phyloP scores from a whole-genome alignment of 2,888 invertebrate genomes.

The Galeruca laticollis region DNA sequence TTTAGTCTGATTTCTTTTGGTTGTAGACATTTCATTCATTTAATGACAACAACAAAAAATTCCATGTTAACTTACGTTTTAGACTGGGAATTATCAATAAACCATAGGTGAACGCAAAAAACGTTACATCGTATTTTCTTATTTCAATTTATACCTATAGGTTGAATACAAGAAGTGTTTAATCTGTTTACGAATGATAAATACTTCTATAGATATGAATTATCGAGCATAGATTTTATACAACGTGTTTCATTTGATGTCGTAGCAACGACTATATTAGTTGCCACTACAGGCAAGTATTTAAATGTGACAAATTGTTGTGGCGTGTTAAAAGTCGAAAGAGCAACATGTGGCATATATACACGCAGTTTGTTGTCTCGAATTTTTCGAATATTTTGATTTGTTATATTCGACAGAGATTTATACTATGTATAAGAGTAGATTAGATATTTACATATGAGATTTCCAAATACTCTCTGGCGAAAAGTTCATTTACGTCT shows the following conservation, averaged over 20 bases:
- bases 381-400: slow-evolving; percentile 16
- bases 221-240: slow-evolving; percentile 1
- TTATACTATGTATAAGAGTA: neutral
- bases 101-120: neutral
- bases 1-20: too few relatives aligned
- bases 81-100: too few relatives aligned
- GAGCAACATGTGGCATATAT: slow-evolving; percentile 18
- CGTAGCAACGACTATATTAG: slow-evolving; percentile 13
- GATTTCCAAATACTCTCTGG: slow-evolving; percentile 1
- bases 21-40: too few relatives aligned
- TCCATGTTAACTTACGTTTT: too few relatives aligned
- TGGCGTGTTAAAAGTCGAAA: slow-evolving; percentile 4
- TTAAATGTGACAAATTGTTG: slow-evolving; percentile 21
- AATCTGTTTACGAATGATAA: slow-evolving; percentile 4
- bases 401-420: slow-evolving; percentile 5
- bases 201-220: slow-evolving; percentile 5
- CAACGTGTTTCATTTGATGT: neutral
- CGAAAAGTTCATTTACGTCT: slow-evolving; percentile 9
- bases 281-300: slow-evolving; percentile 8
- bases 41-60: too few relatives aligned
- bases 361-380: slow-evolving; percentile 3
- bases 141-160: neutral
- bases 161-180: neutral
- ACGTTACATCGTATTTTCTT: neutral
- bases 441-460: neutral